Conservation (phyloP, 2,888 invertebrate genomes). For the Margaritifera margaritifera region DNA sequence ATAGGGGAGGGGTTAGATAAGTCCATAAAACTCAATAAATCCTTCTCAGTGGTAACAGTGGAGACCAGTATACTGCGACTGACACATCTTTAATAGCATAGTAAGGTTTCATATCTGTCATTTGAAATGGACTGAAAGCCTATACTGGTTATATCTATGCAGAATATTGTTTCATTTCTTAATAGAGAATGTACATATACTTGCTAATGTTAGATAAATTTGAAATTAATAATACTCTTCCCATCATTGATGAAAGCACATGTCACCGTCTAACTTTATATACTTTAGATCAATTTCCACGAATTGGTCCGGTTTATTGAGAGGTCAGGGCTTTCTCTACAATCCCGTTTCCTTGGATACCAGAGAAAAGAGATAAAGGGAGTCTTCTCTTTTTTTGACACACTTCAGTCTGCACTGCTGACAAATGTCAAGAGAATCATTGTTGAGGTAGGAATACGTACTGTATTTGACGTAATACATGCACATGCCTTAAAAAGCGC, state of each 20-base stretch:
- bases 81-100: too few relatives aligned
- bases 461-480: not conserved
- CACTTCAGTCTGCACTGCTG: constrained; percentile 58
- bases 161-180: not conserved
- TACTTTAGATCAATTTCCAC: constrained; percentile 52
- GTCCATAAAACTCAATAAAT: too few relatives aligned
- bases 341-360: constrained; percentile 63
- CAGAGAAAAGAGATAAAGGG: constrained; percentile 55
- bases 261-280: too few relatives aligned
- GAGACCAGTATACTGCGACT: too few relatives aligned
- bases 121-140: not conserved
- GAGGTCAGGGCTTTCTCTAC: constrained; percentile 56
- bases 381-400: constrained; percentile 56
- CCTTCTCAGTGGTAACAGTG: too few relatives aligned
- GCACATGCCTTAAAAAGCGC: too few relatives aligned
- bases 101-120: not conserved
- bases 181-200: too few relatives aligned
- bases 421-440: constrained; percentile 62
- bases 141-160: not conserved
- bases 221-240: too few relatives aligned
- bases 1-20: too few relatives aligned
- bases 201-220: too few relatives aligned
- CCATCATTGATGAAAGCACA: too few relatives aligned
- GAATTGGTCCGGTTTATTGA: constrained; percentile 59
- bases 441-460: constrained; percentile 44